Evolutionary conservation across 2,888 invertebrate species (phyloP).

Genomic region (Salticus scenicus): DNA sequence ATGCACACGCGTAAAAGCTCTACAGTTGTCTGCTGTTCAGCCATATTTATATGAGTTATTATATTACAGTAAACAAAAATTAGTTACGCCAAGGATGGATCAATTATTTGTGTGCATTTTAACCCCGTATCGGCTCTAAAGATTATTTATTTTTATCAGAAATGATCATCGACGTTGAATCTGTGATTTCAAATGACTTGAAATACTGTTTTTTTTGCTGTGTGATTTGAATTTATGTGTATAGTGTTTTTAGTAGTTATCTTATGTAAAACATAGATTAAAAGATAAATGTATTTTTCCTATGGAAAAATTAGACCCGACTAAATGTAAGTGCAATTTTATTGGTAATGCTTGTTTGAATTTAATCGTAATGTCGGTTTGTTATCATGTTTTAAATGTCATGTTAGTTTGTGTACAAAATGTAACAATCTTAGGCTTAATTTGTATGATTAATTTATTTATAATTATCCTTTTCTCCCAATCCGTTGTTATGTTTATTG

Average conservation of each 20-base stretch:
- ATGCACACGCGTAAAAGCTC: constrained; percentile 68
- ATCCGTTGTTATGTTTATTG: too few species aligned
- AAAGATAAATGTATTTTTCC: neutral
- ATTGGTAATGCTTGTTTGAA: neutral
- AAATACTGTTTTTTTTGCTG: constrained; percentile 54
- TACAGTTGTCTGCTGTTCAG: constrained; percentile 70
- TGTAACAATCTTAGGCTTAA: neutral
- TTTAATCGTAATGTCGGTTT: neutral
- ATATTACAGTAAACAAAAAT: constrained; percentile 67
- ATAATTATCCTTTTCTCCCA: too few species aligned
- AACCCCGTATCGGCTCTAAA: neutral
- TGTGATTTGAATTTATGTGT: constrained; percentile 60
- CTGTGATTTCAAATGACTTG: constrained; percentile 38
- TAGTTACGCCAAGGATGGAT: constrained; percentile 3
- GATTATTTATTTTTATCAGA: neutral
- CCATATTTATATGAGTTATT: constrained; percentile 68
- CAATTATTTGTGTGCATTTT: neutral
- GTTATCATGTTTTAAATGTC: constrained; percentile 18
- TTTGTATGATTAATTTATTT: neutral
- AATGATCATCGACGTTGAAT: constrained; percentile 2
- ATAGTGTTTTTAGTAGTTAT: constrained; percentile 28
- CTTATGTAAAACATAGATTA: constrained; percentile 20
- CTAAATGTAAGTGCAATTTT: neutral
- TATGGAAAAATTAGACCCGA: constrained; percentile 17
- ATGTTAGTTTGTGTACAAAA: neutral